Conservation (phyloP, 2,113 vertebrate species). For the Xerus inauris region DNA sequence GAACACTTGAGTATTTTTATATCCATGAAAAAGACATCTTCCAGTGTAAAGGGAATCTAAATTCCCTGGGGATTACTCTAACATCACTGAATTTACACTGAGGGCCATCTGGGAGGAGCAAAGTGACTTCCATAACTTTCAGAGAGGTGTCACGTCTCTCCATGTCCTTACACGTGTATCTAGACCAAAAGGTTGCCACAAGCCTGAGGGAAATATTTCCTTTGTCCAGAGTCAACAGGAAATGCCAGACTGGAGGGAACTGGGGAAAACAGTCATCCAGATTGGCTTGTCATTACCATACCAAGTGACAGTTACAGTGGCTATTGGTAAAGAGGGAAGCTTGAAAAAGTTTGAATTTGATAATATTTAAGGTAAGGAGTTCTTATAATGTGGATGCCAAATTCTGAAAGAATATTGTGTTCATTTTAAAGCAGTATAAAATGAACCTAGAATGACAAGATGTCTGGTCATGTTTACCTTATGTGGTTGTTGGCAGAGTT, state of each 20-base stretch:
- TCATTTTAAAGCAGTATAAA: background rate
- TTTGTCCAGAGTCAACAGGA: conserved; percentile 55
- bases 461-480: background rate
- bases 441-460: background rate
- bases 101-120: background rate
- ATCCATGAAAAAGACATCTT: background rate
- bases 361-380: background rate
- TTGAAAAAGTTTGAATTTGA: background rate
- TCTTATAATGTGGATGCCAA: background rate
- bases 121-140: background rate
- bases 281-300: background rate
- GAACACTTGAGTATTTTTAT: background rate
- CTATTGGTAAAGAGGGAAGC: background rate
- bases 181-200: background rate
- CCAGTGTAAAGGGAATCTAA: background rate
- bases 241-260: background rate
- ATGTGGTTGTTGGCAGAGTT: background rate
- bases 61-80: background rate
- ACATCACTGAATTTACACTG: background rate
- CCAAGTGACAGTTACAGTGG: background rate
- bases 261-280: background rate
- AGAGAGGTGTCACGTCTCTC: background rate
- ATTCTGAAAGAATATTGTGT: background rate
- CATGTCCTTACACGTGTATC: background rate
- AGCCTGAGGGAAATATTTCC: background rate